A percentile compares a stretch with the other conserved stretches of the same genome.
Conservation (phyloP, 2,888 invertebrate genomes). For the Sphecodes monilicornis region DNA sequence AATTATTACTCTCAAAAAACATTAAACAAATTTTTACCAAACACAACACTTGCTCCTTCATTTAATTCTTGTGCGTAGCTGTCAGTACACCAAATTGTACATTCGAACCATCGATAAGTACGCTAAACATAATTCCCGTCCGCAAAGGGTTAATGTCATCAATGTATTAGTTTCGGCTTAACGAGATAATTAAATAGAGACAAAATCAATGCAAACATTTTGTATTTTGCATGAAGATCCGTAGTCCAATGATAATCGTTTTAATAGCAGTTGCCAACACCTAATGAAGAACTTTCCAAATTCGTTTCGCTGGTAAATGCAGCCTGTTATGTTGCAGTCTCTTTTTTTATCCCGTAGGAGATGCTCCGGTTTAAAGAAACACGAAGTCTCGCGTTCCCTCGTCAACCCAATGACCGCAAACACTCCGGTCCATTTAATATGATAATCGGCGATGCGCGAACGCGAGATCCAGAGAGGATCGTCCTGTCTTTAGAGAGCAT, state of each 20-base stretch:
- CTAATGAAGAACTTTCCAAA: background rate
- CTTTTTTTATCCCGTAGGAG: background rate
- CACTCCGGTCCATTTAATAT: slow-evolving; percentile 76
- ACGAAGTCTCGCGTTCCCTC: slow-evolving; percentile 52
- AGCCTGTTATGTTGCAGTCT: background rate
- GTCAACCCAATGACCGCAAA: slow-evolving; percentile 75
- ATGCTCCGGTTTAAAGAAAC: background rate
- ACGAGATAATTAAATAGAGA: too few relatives aligned
- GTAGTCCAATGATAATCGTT: background rate
- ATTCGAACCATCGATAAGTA: too few relatives aligned
- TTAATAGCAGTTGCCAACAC: background rate
- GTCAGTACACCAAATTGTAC: too few relatives aligned
- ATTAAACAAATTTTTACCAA: too few relatives aligned
- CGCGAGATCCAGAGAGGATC: slow-evolving; percentile 50
- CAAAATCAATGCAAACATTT: too few relatives aligned
- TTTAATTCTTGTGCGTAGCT: too few relatives aligned
- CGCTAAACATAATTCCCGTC: too few relatives aligned
- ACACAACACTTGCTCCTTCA: too few relatives aligned
- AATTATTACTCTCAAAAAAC: too few relatives aligned
- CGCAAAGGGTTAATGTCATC: too few relatives aligned
- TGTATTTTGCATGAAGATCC: too few relatives aligned
- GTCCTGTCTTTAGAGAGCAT: slow-evolving; percentile 57
- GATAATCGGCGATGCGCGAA: slow-evolving; percentile 71
- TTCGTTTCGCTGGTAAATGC: background rate
- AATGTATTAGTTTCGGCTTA: too few relatives aligned